Base-by-base conservation (phyloP, 2,888 invertebrate species). In the Cephus spinipes region DNA sequence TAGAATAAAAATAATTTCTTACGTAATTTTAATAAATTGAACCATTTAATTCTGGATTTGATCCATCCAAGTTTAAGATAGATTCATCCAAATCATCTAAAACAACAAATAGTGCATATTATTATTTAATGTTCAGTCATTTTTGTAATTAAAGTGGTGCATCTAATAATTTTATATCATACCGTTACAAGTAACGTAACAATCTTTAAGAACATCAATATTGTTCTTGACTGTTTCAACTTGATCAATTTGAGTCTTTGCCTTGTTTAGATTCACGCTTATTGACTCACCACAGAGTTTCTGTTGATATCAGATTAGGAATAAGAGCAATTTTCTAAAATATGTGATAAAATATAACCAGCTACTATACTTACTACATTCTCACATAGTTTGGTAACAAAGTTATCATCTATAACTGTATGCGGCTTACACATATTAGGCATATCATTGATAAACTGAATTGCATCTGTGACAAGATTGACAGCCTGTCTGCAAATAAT, bases 361-460 rank as follows among this genome's bases (percentile, higher is more conserved):
- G 31, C 12, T 33, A 33, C 31, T 31, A 30, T 55, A 76, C 77
- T 77, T 75, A 83, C 81, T 36, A 80, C 79, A 68, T 75, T 69
- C 11, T 34, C 23, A n/a, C 68, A 71, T 23, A 71, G 33, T 71
- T 30, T 71, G 9, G 55, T 55, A 71, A 32, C 71, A 71, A 71
- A 15, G 9, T 31, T 33, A 33, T 30, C 23, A 30, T 74, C 74
- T 23, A 33, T 74, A 33, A 32, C 36, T 74, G 33, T 11, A 33
- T 73, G 31, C 71, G 78, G 80, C 69, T 75, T 77, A 80, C 35
- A 77, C 6, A 83, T 68, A 68, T 73, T 31, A 55, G 77, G 78
- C 32, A 77, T 73, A 30, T 85, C 82, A 68, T 85, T 85, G 23
- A 88, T 73, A 23, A 89, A 87, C 34, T 82, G 73, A n/a, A 83